A percentile compares a stretch with the other conserved stretches of the same genome.
These are phyloP conservation scores for Ctenomys sociabilis DNA, from an alignment of 2,113 vertebrate species.

Conservation along the genomic window DNA sequence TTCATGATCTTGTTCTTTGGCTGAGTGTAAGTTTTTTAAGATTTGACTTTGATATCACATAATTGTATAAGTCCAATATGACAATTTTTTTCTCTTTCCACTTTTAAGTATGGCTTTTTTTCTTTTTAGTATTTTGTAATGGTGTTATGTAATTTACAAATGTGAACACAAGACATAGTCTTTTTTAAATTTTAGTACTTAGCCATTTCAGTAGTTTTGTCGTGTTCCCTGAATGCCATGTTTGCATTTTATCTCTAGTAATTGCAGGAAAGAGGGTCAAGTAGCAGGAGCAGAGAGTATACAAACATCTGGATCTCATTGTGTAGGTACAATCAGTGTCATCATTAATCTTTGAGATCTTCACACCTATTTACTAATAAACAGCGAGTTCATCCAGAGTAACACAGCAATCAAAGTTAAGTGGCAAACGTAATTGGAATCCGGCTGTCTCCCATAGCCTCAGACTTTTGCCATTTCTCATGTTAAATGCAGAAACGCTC, in stretches of 20 bases:
- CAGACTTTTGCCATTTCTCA: slow-evolving; percentile 24
- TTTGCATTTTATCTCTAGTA: slow-evolving; percentile 59
- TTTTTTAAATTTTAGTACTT: neutral
- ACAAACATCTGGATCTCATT: slow-evolving; percentile 71
- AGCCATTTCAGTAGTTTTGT: slow-evolving; percentile 33
- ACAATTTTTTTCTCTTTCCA: neutral
- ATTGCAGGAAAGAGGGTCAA: slow-evolving; percentile 64
- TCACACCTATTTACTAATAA: slow-evolving; percentile 74
- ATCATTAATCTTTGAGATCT: slow-evolving; percentile 72
- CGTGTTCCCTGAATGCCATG: slow-evolving; percentile 44
- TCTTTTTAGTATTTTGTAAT: neutral
- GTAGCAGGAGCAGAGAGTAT: slow-evolving; percentile 59
- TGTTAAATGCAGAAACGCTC: slow-evolving; percentile 51
- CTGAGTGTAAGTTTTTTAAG: slow-evolving; percentile 9
- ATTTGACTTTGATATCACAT: slow-evolving; percentile 46
- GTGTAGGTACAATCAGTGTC: slow-evolving; percentile 63
- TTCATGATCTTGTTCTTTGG: neutral
- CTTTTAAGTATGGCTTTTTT: neutral
- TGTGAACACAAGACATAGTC: neutral
- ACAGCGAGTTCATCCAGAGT: slow-evolving; percentile 72
- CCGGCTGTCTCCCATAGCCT: slow-evolving; percentile 49
- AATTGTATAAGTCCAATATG: neutral
- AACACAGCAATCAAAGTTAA: slow-evolving; percentile 77
- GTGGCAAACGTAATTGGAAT: slow-evolving; percentile 73
- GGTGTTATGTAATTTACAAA: slow-evolving; percentile 8